Base-by-base conservation (phyloP, 2,797 vertebrate genomes). In the Falco biarmicus region DNA sequence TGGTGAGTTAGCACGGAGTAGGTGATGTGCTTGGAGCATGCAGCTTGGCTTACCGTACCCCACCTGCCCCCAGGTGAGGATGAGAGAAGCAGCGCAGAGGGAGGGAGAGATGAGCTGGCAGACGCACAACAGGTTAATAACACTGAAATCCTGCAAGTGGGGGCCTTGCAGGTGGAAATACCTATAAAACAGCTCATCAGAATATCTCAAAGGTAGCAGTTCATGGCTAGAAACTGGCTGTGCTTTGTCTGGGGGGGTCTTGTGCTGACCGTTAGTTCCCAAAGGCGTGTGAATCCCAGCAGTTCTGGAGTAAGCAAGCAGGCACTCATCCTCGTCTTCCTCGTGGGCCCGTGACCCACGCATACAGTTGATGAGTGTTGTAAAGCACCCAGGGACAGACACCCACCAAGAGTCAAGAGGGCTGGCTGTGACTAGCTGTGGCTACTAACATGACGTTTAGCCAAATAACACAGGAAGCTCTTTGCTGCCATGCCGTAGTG, bases 61-160 rank as follows among this genome's bases (percentile, higher is more conserved):
- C 2, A 0, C 47, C 19, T 77, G 1, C 16, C 41, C 21, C 14
- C 1, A 25, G 6, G 9, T 20, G 3, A 11, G 20, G 16, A 18
- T 10, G 28, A 47, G 54, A 73, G 41, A 29, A 41, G 39, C 70
- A 68, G 53, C 14, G 6, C 2, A 4, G 5, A 24, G 12, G 5
- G n/a, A 45, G 26, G 29, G 37, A 56, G 14, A 11, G 39, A 15
- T 54, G 79, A 13, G 11, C 69, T 81, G 51, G 11, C 3, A 3
- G 59, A 70, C 69, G 39, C 39, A 26, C 25, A 66, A 20, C 43
- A 34, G 26, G 18, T 73, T 66, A 41, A n/a, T 79, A 19, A 34
- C 12, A 1, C 66, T 47, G 34, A 79, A 93, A 45, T 73, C 43
- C 26, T 74, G 45, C 18, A 68, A 70, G 5, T 13, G 50, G 25